Base-by-base conservation (phyloP, 2,888 invertebrate species). In the Bhutanitis thaidina region DNA sequence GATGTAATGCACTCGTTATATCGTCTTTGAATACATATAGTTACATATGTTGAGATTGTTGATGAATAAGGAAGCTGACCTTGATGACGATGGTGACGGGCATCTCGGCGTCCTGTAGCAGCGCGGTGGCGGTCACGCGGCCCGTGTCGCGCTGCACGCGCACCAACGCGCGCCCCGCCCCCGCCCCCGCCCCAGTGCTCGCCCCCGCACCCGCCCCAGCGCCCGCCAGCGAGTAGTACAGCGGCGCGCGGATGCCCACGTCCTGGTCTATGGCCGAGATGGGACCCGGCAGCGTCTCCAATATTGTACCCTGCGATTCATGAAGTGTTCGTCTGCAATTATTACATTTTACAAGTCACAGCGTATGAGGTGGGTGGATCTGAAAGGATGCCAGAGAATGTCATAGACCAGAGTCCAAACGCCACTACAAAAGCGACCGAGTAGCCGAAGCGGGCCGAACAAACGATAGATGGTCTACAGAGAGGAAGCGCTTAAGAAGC, bases 211-310 rank as follows among this genome's bases (percentile, higher is more conserved):
- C 92, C 12, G 39, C 40, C 35, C 35, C 92, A 10, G 39, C 40
- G 30, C 35, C 41, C 54, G 36, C 43, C 36, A 51, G 36, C 0
- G 92, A 88, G 80, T 94, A 96, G 63, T 91, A 90, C 38, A 96
- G 91, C 0, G 94, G 92, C 0, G 95, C 93, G 62, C 93, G 93
- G 61, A 96, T 95, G 20, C 95, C 95, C 34, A 90, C 71, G 67
- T 96, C 96, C 74, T 96, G 96, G 82, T 97, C 97, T 29, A 91
- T 86, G 0, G 97, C 96, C 44, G 91, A 90, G 3, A 97, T 92
- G 1, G 94, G 92, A 10, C 93, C 92, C 0, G 97, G 97, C 8
- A 91, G 91, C 20, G 95, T 91, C 52, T 86, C 86, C 36, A 97
- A 76, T 32, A 91, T 80, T 0, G 92, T 90, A 15, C 93, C 94